Percentiles rank a stretch among this genome's conserved stretches.
Evolutionary conservation across 2,888 invertebrate species (phyloP).

Genomic region (Pyrrhia umbra): DNA sequence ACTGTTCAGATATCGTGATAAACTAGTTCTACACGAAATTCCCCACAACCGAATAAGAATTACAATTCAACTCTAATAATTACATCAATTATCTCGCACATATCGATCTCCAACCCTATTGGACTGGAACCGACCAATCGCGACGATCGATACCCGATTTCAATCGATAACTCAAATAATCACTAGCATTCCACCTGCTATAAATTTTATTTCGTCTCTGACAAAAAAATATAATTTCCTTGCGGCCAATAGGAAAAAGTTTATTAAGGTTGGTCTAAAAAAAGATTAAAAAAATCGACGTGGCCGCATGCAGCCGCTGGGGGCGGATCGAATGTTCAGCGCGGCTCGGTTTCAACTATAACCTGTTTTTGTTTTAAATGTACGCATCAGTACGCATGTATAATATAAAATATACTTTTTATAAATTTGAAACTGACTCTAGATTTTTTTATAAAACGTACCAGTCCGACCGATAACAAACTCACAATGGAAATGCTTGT

Average conservation of each 20-base stretch:
- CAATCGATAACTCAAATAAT: slow-evolving; percentile 75
- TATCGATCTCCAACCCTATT: slow-evolving; percentile 74
- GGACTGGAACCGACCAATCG: slow-evolving; percentile 69
- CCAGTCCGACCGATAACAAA: neutral
- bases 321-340: slow-evolving; percentile 81
- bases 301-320: slow-evolving; percentile 76
- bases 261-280: slow-evolving; percentile 80
- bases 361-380: slow-evolving; percentile 82
- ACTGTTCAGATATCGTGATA: slow-evolving; percentile 66
- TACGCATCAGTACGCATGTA: slow-evolving; percentile 50
- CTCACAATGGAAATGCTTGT: no score
- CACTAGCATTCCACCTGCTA: slow-evolving; percentile 82
- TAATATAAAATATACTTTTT: slow-evolving; percentile 36
- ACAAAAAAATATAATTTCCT: slow-evolving; percentile 84
- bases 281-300: slow-evolving; percentile 74
- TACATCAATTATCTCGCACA: slow-evolving; percentile 54
- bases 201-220: slow-evolving; percentile 84
- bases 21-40: slow-evolving; percentile 69
- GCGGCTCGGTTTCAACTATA: slow-evolving; percentile 77
- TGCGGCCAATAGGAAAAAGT: slow-evolving; percentile 88
- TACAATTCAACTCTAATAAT: slow-evolving; percentile 51
- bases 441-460: neutral
- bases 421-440: neutral
- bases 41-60: slow-evolving; percentile 44
- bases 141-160: slow-evolving; percentile 62